A percentile compares a stretch with the other conserved stretches of the same genome.
Evolutionary conservation across 2,113 vertebrate species (phyloP).

Genomic region (Neodon shergylaensis): DNA sequence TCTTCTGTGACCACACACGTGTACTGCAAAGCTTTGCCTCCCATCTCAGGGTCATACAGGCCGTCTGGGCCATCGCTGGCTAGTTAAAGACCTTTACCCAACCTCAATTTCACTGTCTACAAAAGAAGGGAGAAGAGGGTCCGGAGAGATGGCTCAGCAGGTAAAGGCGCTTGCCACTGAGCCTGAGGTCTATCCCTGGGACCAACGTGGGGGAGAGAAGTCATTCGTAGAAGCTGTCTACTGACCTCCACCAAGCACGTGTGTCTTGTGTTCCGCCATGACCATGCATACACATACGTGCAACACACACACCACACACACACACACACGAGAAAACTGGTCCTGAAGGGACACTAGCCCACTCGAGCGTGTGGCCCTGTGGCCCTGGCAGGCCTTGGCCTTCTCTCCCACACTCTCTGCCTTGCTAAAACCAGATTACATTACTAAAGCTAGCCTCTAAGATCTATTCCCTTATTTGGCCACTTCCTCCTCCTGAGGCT

Average conservation of each 20-base stretch:
- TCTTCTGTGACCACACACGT: background rate
- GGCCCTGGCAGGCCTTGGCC: too few species aligned
- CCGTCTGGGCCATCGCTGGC: background rate
- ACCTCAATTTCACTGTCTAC: background rate
- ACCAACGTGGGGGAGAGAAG: background rate
- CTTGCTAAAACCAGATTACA: too few species aligned
- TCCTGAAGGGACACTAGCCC: too few species aligned
- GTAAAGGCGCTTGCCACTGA: background rate
- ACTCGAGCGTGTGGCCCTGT: too few species aligned
- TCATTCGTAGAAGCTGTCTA: background rate
- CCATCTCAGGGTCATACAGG: background rate
- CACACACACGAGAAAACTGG: background rate
- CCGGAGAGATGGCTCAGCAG: background rate
- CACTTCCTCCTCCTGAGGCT: too few species aligned
- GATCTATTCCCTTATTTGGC: too few species aligned
- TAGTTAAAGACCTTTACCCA: background rate
- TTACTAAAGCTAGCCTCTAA: too few species aligned
- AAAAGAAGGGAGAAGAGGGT: background rate
- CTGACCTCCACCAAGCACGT: background rate
- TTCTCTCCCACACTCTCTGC: too few species aligned
- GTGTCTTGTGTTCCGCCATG: background rate
- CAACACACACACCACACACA: too few species aligned
- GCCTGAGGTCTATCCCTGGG: background rate
- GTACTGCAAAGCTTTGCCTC: background rate
- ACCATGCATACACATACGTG: background rate